These are phyloP conservation scores for Bombus huntii DNA, from an alignment of 1,140 invertebrate species.

Conservation along the genomic window DNA sequence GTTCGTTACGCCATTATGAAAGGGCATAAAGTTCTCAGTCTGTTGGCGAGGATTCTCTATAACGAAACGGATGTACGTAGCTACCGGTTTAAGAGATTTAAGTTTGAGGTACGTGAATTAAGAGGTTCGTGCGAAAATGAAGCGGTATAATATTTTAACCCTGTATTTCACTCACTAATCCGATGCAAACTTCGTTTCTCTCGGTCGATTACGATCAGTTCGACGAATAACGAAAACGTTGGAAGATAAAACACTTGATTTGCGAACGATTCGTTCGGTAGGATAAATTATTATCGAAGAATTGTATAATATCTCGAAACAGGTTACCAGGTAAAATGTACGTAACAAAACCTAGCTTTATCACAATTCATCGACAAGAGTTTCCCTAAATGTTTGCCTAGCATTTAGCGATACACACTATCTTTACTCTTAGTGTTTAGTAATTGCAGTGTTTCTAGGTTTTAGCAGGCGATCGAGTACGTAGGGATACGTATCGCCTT, in stretches of 20 bases:
- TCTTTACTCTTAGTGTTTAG: slow-evolving; percentile 24
- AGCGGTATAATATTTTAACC: not conserved
- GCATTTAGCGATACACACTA: slow-evolving; percentile 23
- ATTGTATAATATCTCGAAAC: slow-evolving; percentile 3
- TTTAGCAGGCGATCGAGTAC: not conserved
- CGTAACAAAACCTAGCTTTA: slow-evolving; percentile 25
- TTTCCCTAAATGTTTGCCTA: slow-evolving; percentile 30
- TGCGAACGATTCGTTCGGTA: not conserved
- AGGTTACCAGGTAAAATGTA: slow-evolving; percentile 7
- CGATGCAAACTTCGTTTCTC: slow-evolving; percentile 6
- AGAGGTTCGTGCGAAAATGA: slow-evolving; percentile 23
- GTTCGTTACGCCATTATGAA: slow-evolving; percentile 28
- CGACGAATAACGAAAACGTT: not conserved
- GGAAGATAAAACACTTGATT: not conserved
- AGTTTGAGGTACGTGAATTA: slow-evolving; percentile 40
- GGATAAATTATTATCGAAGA: slow-evolving; percentile 13
- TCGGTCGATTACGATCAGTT: not conserved
- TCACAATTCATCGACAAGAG: slow-evolving; percentile 45
- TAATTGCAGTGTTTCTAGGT: slow-evolving; percentile 38
- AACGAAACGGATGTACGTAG: slow-evolving; percentile 25
- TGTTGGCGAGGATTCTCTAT: slow-evolving; percentile 28
- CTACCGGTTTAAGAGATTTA: not conserved
- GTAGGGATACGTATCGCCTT: not conserved
- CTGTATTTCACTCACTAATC: not conserved
- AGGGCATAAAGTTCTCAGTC: slow-evolving; percentile 34